Conservation (phyloP, 1,140 invertebrate species). For the Drosophila ercepeae region DNA sequence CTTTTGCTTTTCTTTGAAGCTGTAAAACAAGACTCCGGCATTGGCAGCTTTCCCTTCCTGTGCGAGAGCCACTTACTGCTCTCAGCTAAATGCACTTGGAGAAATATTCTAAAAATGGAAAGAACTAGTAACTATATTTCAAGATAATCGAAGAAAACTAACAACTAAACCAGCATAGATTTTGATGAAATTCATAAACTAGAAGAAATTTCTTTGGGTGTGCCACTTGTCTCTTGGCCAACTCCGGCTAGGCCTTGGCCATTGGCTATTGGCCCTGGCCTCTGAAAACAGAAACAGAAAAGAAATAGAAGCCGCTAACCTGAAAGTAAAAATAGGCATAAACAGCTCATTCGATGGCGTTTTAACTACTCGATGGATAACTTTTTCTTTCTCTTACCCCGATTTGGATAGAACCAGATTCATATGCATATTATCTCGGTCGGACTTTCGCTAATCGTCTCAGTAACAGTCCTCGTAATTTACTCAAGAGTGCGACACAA, state of each 20-base stretch:
- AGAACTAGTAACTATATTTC: neutral
- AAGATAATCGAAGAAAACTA: too few relatives aligned
- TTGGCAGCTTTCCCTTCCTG: slow-evolving; percentile 76
- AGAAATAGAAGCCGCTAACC: slow-evolving; percentile 43
- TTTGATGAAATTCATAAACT: too few relatives aligned
- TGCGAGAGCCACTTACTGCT: slow-evolving; percentile 57
- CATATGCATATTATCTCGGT: slow-evolving; percentile 67
- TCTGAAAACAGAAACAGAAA: slow-evolving; percentile 9
- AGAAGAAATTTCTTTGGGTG: slow-evolving; percentile 3
- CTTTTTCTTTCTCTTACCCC: slow-evolving; percentile 65
- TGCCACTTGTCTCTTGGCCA: slow-evolving; percentile 24
- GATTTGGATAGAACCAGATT: slow-evolving; percentile 55
- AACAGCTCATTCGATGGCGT: slow-evolving; percentile 40
- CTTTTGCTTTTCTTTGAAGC: slow-evolving; percentile 83
- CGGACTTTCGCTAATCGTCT: slow-evolving; percentile 80
- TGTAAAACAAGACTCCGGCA: slow-evolving; percentile 63
- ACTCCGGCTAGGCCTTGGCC: slow-evolving; percentile 58
- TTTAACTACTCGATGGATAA: slow-evolving; percentile 51
- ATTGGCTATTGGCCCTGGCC: slow-evolving; percentile 21
- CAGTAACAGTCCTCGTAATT: slow-evolving; percentile 37
- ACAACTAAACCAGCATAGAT: too few relatives aligned
- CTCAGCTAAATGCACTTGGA: slow-evolving; percentile 12
- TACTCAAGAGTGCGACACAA: slow-evolving; percentile 72
- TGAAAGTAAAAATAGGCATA: slow-evolving; percentile 71
- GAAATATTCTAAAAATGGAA: neutral